Evolutionary conservation across 2,113 vertebrate species (phyloP), one percentile per base, ranked within the genome.

Genomic region (Paramisgurnus dabryanus): DNA sequence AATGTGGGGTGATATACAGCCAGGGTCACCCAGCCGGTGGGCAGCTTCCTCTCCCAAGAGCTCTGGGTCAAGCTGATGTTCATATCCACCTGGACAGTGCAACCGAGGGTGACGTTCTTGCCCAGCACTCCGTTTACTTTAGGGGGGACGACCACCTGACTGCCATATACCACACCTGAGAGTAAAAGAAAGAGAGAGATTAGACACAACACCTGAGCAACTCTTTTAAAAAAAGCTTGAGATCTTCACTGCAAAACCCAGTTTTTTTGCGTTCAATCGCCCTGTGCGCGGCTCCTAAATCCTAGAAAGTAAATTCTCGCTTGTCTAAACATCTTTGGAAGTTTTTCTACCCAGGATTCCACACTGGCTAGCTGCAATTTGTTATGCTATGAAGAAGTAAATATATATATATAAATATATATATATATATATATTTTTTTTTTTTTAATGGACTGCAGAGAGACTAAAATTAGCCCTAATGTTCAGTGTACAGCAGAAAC

Each of bases 51-150:
- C 91, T 98, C 96, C 97, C 97, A 99, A 45, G 96, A 96, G 91
- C 96, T 95, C 83, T 99, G 97, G 67, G 95, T 95, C 80, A 98
- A 94, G 65, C 95, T 97, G 80, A 96, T 95, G 78, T 96, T 96
- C 3, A 87, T 13, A 41, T 86, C 91, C 84, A 97, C 93, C 87
- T 96, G 94, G 85, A 99, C 95, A 80, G 93, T 85, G 88, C 98
- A 99, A 88, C 95, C 95, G 84, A 99, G 87, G 1, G 96, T 94
- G 86, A 96, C 93, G 82, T 98, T 97, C 92, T 98, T 99, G 79
- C 97, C 98, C 93, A 96, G 93, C 53, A 99, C 94, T 61, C 96
- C 98, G 45, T 89, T 96, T 82, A 97, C 94, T 71, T 94, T 93
- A 84, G 94, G 91, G 84, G 97, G 95, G 86, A 97, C 96, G 60